A percentile compares a stretch with the other conserved stretches of the same genome.
Evolutionary conservation across 2,888 invertebrate genomes (phyloP).

Genomic region (Hyppa rectilinea): DNA sequence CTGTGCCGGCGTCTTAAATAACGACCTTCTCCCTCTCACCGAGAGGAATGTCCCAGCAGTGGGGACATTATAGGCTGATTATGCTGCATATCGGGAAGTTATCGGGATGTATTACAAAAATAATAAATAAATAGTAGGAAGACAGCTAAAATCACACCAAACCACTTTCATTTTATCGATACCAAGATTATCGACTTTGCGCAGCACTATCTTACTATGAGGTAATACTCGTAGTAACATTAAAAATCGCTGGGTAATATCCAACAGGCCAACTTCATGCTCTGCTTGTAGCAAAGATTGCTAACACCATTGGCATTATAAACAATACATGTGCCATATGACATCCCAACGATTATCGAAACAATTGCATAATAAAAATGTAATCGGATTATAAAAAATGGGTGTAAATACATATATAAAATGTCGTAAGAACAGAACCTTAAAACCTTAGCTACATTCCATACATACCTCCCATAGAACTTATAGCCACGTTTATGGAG

Average conservation of each 20-base stretch:
- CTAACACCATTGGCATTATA: constrained; percentile 37
- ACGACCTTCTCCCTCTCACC: too few species aligned
- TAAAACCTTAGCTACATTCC: constrained; percentile 4
- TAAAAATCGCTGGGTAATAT: constrained; percentile 64
- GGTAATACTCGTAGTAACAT: constrained; percentile 70
- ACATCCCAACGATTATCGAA: constrained; percentile 16
- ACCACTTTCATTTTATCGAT: constrained; percentile 47
- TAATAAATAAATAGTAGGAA: neutral
- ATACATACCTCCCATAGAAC: constrained; percentile 11
- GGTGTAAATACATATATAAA: neutral
- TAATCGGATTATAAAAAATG: neutral
- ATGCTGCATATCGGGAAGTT: too few species aligned
- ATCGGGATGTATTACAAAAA: neutral
- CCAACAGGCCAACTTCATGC: constrained; percentile 71
- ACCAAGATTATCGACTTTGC: constrained; percentile 43
- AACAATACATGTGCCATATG: constrained; percentile 22
- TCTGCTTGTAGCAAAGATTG: constrained; percentile 62
- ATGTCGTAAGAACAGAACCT: neutral
- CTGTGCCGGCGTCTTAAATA: too few species aligned
- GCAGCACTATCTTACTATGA: constrained; percentile 66
- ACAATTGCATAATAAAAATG: constrained; percentile 28
- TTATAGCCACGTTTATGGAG: neutral
- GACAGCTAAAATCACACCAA: neutral
- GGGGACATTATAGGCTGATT: too few species aligned
- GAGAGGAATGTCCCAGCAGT: too few species aligned